Evolutionary conservation across 2,888 invertebrate species (phyloP), one percentile per base, ranked within the genome.

Genomic region (Drosophila antonietae): DNA sequence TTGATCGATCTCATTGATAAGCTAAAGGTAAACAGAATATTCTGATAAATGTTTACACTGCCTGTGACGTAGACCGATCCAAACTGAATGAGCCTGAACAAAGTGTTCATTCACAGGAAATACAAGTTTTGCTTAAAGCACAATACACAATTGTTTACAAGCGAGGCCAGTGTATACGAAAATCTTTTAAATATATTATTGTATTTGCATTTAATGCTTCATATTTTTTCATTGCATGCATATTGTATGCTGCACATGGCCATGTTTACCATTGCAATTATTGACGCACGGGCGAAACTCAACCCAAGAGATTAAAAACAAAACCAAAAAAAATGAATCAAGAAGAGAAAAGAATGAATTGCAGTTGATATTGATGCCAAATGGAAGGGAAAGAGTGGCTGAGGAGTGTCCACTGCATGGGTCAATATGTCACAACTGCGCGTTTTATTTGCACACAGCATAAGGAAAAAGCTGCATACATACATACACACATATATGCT

Each of bases 381-480:
- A 35, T 46, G 59, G 12, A 28, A 9, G 20, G 33, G 39, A 23
- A 10, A 6, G 37, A 10, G 15, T 10, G 31, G 31, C 9, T 4
- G 49, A 52, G 6, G 61, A 66, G 14, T 1, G 6, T 56, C 41
- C 41, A 49, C 44, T 57, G 68, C 58, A 58, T 57, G 83, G 87
- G 87, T 86, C 84, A 90, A 86, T 77, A 86, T 88, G 89, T 90
- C 90, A 86, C 69, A 85, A 68, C 63, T 59, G 70, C 37, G 63
- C 53, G 47, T 59, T 61, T 31, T 78, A 70, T 89, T 87, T 84
- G 82, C 69, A 44, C 55, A 58, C 59, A 80, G 66, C 62, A 61
- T 33, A 59, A 65, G 65, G 39, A 62, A 43, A 15, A 49, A 47
- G 51, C 51, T 12, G 12, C 18, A 18, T 33, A 31, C 31, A 31